Evolutionary conservation across 2,888 invertebrate genomes (phyloP).

Genomic region (Tricholauxania praeusta): DNA sequence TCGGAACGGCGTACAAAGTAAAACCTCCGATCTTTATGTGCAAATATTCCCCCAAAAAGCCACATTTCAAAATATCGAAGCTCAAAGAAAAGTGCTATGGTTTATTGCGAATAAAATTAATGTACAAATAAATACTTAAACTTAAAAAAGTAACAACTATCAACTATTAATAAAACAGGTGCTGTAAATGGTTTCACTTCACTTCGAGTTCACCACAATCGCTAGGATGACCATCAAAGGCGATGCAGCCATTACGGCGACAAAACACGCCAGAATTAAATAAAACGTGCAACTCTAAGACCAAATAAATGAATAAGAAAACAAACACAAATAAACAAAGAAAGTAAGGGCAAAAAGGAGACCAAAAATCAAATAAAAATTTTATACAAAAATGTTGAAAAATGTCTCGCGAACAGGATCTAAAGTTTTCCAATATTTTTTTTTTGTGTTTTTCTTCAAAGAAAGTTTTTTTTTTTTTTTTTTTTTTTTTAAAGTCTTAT

Average conservation of each 20-base stretch:
- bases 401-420: constrained; percentile 24
- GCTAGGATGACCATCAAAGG: constrained; percentile 19
- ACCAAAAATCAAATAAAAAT: background rate
- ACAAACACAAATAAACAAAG: constrained; percentile 7
- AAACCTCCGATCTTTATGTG: no score
- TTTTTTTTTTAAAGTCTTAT: no score
- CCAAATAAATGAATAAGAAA: background rate
- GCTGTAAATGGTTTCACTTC: background rate
- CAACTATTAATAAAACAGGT: background rate
- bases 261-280: constrained; percentile 12
- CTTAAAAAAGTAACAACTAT: background rate
- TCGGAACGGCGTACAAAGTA: no score
- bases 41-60: no score
- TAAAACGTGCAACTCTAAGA: background rate
- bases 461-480: no score
- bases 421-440: no score
- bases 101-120: constrained; percentile 1
- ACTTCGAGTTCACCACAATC: constrained; percentile 13
- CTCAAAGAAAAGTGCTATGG: background rate
- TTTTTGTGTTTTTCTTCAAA: no score
- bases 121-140: constrained; percentile 9
- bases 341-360: constrained; percentile 21
- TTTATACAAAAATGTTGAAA: constrained; percentile 23
- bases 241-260: constrained; percentile 11
- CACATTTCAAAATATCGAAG: no score